Base-by-base conservation (phyloP, 1,140 invertebrate genomes). In the Diachasma alloeum region DNA sequence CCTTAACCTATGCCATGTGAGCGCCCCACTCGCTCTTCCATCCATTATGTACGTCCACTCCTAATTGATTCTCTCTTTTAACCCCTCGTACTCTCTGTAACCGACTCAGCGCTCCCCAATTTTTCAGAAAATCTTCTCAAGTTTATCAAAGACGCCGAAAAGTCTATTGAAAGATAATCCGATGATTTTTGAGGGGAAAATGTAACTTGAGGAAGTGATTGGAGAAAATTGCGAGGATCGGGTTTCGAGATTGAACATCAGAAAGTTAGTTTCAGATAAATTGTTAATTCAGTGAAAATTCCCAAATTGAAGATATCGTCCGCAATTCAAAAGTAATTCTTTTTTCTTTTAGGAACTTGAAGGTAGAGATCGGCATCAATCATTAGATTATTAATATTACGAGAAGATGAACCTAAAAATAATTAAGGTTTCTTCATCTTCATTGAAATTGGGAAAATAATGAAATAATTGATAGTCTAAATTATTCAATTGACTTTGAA, bases 1-100 rank as follows among this genome's bases (percentile, higher is more conserved):
- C 81, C 84, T 85, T 84, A 85, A 86, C 83, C 81, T 85, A 77
- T 71, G 86, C 78, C 78, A 88, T 88, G 88, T 89, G 85, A 81
- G 87, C 67, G 77, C 78, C 36, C 17, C 48, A 53, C 48, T 19
- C n/a, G n/a, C 15, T 53, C n/a, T 5, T 8, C 59, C 11, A 63
- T 63, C 19, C 59, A 63, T 63, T 63, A 63, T 63, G 24, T 15
- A 63, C 24, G 24, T 63, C 59, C 59, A 63, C 59, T 76, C 79
- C 81, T 87, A 88, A 89, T 88, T 87, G 84, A 87, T 85, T 87
- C 82, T 81, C 80, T 80, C 72, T 44, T 75, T 19, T 48, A 39
- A 46, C 44, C 37, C 42, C 37, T 73, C 26, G 1, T 44, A 26
- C 19, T 19, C 37, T 6, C 19, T 13, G 10, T 31, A 63, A 63